Conservation (phyloP, 2,113 vertebrate species). For the Epinephelus lanceolatus region DNA sequence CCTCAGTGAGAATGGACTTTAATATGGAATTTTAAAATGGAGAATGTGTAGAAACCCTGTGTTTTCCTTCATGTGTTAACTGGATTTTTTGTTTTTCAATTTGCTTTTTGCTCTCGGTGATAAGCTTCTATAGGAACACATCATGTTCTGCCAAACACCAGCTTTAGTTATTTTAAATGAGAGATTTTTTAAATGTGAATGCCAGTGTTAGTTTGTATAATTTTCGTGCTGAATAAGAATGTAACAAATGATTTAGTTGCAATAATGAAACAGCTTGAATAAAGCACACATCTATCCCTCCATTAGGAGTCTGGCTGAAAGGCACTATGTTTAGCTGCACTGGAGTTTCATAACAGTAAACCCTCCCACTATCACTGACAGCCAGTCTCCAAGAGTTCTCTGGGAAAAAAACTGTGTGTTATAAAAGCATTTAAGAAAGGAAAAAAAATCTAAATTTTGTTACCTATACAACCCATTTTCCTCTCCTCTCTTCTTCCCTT, state of each 20-base stretch:
- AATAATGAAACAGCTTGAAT: background rate
- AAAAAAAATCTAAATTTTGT: background rate
- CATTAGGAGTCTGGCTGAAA: background rate
- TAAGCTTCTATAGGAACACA: background rate
- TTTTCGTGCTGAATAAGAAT: background rate
- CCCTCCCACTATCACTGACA: background rate
- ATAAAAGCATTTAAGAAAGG: conserved; percentile 9
- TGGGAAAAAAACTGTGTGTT: conserved; percentile 14
- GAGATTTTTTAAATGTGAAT: too few species aligned
- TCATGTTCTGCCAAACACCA: background rate
- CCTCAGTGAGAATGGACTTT: too few species aligned
- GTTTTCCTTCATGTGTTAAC: too few species aligned
- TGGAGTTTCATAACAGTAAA: background rate
- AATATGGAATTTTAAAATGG: too few species aligned
- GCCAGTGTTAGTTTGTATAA: background rate
- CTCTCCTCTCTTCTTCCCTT: conserved; percentile 85
- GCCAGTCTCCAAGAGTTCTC: conserved; percentile 22
- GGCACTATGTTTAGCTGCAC: background rate
- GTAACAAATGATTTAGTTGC: background rate
- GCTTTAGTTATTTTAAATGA: background rate
- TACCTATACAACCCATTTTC: conserved; percentile 33
- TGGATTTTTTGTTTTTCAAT: too few species aligned
- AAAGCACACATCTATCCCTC: background rate
- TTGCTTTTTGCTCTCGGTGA: background rate
- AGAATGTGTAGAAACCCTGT: too few species aligned